Percentiles rank a stretch among this genome's conserved stretches.
Evolutionary conservation across 1,140 invertebrate species (phyloP).

Genomic region (Hycleus cichorii): DNA sequence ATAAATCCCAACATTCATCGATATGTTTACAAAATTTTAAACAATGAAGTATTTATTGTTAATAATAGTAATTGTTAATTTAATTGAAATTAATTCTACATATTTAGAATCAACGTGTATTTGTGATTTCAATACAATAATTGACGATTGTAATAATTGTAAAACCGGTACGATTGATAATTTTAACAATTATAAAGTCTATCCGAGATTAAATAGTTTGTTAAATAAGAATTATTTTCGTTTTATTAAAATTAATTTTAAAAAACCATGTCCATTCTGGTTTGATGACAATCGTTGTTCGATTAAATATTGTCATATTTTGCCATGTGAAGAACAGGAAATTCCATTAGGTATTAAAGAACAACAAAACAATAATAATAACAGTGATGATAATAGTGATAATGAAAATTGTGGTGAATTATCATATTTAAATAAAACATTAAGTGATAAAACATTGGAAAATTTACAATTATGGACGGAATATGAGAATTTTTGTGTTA

Average conservation of each 20-base stretch:
- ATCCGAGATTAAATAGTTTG: slow-evolving; percentile 79
- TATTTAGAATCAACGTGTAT: too few relatives aligned
- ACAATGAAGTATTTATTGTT: too few relatives aligned
- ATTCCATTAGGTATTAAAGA: slow-evolving; percentile 64
- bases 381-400: slow-evolving; percentile 42
- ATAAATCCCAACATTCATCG: too few relatives aligned
- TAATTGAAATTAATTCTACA: too few relatives aligned
- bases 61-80: too few relatives aligned
- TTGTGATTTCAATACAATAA: slow-evolving; percentile 25
- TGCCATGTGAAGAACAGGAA: slow-evolving; percentile 73
- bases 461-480: slow-evolving; percentile 78
- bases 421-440: slow-evolving; percentile 79
- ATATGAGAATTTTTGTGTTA: slow-evolving; percentile 87
- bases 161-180: slow-evolving; percentile 86
- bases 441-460: slow-evolving; percentile 68
- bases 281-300: slow-evolving; percentile 83
- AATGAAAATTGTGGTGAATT: slow-evolving; percentile 48
- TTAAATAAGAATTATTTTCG: slow-evolving; percentile 89
- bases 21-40: too few relatives aligned
- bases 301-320: slow-evolving; percentile 83
- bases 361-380: slow-evolving; percentile 35
- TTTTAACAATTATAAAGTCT: slow-evolving; percentile 90
- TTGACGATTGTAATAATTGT: slow-evolving; percentile 85
- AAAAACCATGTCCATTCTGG: slow-evolving; percentile 91
- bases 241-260: slow-evolving; percentile 94